Base-by-base conservation (phyloP, 2,888 invertebrate species). In the Mantis religiosa region DNA sequence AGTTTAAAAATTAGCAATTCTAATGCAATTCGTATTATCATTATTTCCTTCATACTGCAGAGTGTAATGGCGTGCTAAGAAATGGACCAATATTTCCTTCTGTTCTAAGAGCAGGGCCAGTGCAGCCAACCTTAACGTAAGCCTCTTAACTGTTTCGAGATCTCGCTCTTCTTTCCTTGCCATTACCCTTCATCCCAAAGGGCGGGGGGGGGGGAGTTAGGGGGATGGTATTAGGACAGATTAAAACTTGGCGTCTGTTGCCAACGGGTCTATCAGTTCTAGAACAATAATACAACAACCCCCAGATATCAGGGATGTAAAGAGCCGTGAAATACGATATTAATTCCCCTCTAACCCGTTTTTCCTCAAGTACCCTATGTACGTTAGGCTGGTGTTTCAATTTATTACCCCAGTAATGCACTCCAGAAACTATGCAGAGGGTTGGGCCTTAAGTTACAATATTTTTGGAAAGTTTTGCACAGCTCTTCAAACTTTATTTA, bases 11-110 rank as follows among this genome's bases (percentile, higher is more conserved):
- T 87, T 87, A 87, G 87, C 82, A 87, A 82, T 87, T 87, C 34
- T 87, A 87, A 87, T 87, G 14, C 34, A 87, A 87, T 82, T 87
- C 41, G 27, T 82, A 87, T 87, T 87, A 82, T 87, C 87, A 41
- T 87, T 87, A 86, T 28, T 82, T 87, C 34, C 82, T 87, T 82
- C 82, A 9, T 82, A 87, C 3, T 87, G 30, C 82, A 82, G 82
- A 25, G 27, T 30, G 87, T 34, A 82, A 87, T 87, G 82, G 87
- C 20, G 54, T 87, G 87, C 41, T 87, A 87, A 87, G 87, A 87
- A 87, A 87, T 27, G 87, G 87, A 14, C 34, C 87, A 82, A 87
- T 87, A 87, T 87, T 87, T 87, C 82, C 87, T 87, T 82, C 87
- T 87, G 54, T 71, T 71, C 54, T 71, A 20, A 71, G 54, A 20